Percentiles rank a stretch among this genome's conserved stretches.
Evolutionary conservation across 2,888 invertebrate genomes (phyloP).

Genomic region (Hybos culiciformis): DNA sequence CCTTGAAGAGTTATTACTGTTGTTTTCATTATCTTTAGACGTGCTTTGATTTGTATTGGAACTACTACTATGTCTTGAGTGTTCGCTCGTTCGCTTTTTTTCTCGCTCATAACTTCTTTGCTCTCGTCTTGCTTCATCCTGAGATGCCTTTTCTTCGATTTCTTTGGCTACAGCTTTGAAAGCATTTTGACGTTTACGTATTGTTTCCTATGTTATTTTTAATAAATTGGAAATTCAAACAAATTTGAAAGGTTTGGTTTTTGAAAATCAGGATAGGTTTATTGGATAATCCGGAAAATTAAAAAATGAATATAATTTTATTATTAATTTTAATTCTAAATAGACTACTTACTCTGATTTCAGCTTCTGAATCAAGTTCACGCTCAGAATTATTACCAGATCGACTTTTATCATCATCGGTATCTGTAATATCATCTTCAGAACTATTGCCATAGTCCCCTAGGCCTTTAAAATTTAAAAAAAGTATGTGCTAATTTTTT

Average conservation of each 20-base stretch:
- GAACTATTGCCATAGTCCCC: conserved; percentile 59
- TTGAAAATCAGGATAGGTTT: neutral
- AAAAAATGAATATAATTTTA: neutral
- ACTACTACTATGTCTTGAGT: no score
- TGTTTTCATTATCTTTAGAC: neutral
- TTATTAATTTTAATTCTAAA: neutral
- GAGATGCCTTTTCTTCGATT: conserved; percentile 8
- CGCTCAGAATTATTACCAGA: conserved; percentile 39
- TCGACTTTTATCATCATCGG: conserved; percentile 29
- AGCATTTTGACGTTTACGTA: conserved; percentile 9
- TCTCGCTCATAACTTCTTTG: neutral
- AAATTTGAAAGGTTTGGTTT: neutral
- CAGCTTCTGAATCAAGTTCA: conserved; percentile 51
- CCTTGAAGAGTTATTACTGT: no score
- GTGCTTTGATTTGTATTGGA: no score
- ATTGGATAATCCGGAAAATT: no score
- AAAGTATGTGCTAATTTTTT: conserved; percentile 24
- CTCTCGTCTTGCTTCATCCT: conserved; percentile 2
- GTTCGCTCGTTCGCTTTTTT: no score
- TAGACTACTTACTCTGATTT: conserved; percentile 47
- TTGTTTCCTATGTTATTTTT: conserved; percentile 9
- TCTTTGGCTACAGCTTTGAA: conserved; percentile 13
- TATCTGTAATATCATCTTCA: conserved; percentile 44
- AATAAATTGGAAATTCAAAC: neutral
- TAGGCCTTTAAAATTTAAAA: conserved; percentile 50